phyloP scores from a whole-genome alignment of 2,797 vertebrate species.

The Siniperca obscura region DNA sequence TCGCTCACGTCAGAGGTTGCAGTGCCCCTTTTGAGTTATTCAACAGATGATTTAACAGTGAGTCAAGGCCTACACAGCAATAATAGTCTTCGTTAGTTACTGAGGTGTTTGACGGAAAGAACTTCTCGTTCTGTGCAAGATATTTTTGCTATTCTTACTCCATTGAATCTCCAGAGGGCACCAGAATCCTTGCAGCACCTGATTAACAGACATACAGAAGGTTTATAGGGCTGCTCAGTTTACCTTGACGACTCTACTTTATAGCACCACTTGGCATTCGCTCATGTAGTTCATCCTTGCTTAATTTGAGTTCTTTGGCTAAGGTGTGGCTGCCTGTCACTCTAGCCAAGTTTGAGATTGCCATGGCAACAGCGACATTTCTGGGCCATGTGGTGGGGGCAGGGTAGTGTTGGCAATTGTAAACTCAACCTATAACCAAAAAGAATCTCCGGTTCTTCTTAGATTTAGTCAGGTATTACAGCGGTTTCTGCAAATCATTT shows the following conservation, averaged over 20 bases:
- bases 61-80: too few species aligned
- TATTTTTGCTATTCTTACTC: not conserved
- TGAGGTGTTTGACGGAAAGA: not conserved
- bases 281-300: not conserved
- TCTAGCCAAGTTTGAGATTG: conserved; percentile 26
- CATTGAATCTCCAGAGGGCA: not conserved
- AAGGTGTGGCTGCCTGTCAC: not conserved
- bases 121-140: too few species aligned
- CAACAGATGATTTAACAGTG: too few species aligned
- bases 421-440: conserved; percentile 1
- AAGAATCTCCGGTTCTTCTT: not conserved
- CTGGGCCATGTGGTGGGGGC: not conserved
- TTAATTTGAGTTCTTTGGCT: conserved; percentile 19
- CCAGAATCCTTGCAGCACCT: not conserved
- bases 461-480: not conserved
- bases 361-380: conserved; percentile 50
- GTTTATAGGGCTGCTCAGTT: not conserved
- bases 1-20: too few species aligned
- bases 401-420: not conserved
- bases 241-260: not conserved
- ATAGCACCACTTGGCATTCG: not conserved
- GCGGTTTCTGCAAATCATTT: conserved; percentile 18
- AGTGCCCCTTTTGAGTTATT: too few species aligned
- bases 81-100: not conserved
- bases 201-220: not conserved